A percentile compares a stretch with the other conserved stretches of the same genome.
Evolutionary conservation across 2,797 vertebrate genomes (phyloP).

Genomic region (Bufotes viridis): DNA sequence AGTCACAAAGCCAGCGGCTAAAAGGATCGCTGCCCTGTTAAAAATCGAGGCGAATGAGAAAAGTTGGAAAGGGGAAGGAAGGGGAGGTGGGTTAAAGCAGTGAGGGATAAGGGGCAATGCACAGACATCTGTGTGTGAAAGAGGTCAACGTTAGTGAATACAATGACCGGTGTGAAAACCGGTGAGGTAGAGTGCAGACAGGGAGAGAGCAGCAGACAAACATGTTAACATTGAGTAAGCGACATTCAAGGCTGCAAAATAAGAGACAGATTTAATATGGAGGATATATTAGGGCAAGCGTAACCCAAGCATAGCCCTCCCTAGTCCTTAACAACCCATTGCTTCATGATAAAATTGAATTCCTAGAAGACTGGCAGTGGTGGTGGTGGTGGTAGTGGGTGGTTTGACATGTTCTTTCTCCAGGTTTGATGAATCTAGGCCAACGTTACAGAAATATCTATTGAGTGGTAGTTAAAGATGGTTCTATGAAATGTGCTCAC

Average conservation of each 20-base stretch:
- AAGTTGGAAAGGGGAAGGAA: constrained; percentile 20
- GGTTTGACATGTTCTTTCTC: neutral
- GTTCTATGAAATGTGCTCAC: constrained; percentile 20
- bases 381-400: neutral
- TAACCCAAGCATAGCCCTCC: neutral
- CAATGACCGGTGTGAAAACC: constrained; percentile 36
- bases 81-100: constrained; percentile 19
- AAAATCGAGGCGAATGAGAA: constrained; percentile 46
- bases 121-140: constrained; percentile 56
- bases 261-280: constrained; percentile 51
- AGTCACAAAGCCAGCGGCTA: constrained; percentile 57
- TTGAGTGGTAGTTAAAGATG: constrained; percentile 14
- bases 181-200: constrained; percentile 52
- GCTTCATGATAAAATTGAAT: neutral
- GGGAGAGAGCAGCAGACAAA: constrained; percentile 41
- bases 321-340: neutral
- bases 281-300: constrained; percentile 13
- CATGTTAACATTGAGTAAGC: constrained; percentile 52
- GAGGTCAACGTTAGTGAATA: constrained; percentile 55
- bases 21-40: constrained; percentile 55
- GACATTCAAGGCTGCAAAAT: constrained; percentile 58
- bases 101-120: constrained; percentile 30
- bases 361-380: neutral
- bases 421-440: constrained; percentile 38
- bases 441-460: constrained; percentile 7